phyloP scores from a whole-genome alignment of 2,113 vertebrate genomes.

The Clarias batrachus region DNA sequence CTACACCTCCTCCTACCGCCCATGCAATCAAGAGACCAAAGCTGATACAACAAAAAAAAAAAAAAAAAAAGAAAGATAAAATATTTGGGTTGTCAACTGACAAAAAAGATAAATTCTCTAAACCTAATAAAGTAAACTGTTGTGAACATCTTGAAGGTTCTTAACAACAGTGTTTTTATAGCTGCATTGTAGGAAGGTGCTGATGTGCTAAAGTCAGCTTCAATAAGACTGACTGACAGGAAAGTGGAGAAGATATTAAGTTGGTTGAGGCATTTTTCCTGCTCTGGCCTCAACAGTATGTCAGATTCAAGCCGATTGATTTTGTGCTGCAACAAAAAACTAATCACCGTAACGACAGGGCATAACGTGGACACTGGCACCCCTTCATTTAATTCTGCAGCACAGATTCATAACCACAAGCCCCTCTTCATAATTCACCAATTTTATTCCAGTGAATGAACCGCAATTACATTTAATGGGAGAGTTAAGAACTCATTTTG shows the following conservation, averaged over 20 bases:
- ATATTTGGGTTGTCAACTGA: neutral
- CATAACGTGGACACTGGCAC: conserved; percentile 36
- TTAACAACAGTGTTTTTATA: neutral
- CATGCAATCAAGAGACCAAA: conserved; percentile 6
- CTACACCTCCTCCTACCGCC: neutral
- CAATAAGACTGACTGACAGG: neutral
- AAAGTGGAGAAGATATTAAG: neutral
- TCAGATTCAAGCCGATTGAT: conserved; percentile 12
- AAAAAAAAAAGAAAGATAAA: neutral
- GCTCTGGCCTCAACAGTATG: neutral
- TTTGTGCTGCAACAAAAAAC: conserved; percentile 44
- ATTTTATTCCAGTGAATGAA: conserved; percentile 73
- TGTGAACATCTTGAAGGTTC: neutral
- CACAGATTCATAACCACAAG: conserved; percentile 40
- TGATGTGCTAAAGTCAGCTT: neutral
- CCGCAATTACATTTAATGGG: conserved; percentile 81
- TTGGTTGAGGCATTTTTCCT: neutral
- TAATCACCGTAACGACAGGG: conserved; percentile 42
- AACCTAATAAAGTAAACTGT: neutral
- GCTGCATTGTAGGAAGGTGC: neutral
- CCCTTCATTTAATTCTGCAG: conserved; percentile 43
- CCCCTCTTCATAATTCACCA: conserved; percentile 61
- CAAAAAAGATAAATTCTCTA: neutral
- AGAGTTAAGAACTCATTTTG: conserved; percentile 78
- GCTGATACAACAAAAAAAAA: neutral